phyloP scores from a whole-genome alignment of 2,888 invertebrate genomes.

The Tetragnatha montana region DNA sequence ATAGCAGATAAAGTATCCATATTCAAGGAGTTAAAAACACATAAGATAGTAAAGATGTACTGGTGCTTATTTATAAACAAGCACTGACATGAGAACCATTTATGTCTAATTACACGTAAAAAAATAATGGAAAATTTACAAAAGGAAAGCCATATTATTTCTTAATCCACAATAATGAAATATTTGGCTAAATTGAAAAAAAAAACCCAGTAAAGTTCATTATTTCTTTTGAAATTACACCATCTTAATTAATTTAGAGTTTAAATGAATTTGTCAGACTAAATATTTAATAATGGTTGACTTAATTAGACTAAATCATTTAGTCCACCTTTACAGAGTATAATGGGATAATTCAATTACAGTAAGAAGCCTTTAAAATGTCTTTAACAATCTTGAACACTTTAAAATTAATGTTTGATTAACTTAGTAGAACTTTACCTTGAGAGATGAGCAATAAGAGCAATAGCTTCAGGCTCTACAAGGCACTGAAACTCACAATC shows the following conservation, averaged over 20 bases:
- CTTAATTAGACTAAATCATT: not conserved
- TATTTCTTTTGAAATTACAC: too few species aligned
- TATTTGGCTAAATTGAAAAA: too few species aligned
- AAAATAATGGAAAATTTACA: too few species aligned
- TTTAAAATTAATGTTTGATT: not conserved
- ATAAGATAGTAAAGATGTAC: too few species aligned
- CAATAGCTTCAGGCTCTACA: conserved; percentile 83
- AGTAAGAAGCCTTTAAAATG: not conserved
- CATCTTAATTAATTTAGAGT: not conserved
- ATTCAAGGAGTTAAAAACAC: too few species aligned
- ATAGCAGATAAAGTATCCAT: too few species aligned
- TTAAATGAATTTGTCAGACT: not conserved
- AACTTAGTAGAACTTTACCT: conserved; percentile 76
- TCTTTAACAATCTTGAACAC: not conserved
- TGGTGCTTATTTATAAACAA: too few species aligned
- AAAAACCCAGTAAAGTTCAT: too few species aligned
- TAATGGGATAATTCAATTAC: not conserved
- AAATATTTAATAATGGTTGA: not conserved
- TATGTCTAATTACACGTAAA: too few species aligned
- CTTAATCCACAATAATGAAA: too few species aligned
- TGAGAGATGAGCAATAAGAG: conserved; percentile 83
- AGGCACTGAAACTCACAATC: conserved; percentile 79
- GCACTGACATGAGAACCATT: too few species aligned
- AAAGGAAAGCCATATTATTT: too few species aligned
- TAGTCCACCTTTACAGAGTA: not conserved